These are phyloP conservation scores for Hydropsyche tenuis DNA, from an alignment of 1,140 invertebrate species.

Conservation along the genomic window DNA sequence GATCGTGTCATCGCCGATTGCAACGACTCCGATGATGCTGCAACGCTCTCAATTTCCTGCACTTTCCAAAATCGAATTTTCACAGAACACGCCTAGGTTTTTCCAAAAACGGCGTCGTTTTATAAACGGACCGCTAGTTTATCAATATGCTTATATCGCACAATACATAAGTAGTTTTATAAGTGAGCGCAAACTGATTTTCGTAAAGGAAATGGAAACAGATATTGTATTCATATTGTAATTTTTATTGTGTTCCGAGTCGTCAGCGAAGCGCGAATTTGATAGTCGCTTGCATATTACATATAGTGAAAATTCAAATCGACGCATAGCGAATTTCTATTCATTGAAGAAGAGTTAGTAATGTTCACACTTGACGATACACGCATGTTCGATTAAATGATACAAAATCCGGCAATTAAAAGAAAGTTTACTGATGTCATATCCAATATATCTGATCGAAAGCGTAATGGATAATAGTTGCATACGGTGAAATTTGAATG, in stretches of 20 bases:
- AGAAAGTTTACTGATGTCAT: too few species aligned
- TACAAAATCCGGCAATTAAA: too few species aligned
- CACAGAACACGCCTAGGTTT: background rate
- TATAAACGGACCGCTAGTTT: background rate
- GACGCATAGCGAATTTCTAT: background rate
- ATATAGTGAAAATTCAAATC: conserved; percentile 6
- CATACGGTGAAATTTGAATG: too few species aligned
- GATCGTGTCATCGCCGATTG: conserved; percentile 3
- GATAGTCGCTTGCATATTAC: background rate
- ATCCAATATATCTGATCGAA: too few species aligned
- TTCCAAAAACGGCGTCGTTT: background rate
- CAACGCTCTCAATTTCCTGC: conserved; percentile 16
- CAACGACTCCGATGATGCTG: background rate
- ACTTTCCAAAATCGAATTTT: conserved; percentile 20
- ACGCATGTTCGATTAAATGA: too few species aligned
- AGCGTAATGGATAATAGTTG: too few species aligned
- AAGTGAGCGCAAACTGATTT: background rate
- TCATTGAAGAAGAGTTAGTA: background rate
- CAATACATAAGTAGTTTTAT: background rate
- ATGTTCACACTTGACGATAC: too few species aligned
- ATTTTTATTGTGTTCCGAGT: background rate
- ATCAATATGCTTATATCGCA: background rate
- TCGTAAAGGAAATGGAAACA: background rate
- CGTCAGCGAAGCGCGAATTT: conserved; percentile 7
- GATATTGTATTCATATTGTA: background rate